A percentile compares a stretch with the other conserved stretches of the same genome.
Evolutionary conservation across 2,113 vertebrate genomes (phyloP).

Genomic region (Crocuta crocuta): DNA sequence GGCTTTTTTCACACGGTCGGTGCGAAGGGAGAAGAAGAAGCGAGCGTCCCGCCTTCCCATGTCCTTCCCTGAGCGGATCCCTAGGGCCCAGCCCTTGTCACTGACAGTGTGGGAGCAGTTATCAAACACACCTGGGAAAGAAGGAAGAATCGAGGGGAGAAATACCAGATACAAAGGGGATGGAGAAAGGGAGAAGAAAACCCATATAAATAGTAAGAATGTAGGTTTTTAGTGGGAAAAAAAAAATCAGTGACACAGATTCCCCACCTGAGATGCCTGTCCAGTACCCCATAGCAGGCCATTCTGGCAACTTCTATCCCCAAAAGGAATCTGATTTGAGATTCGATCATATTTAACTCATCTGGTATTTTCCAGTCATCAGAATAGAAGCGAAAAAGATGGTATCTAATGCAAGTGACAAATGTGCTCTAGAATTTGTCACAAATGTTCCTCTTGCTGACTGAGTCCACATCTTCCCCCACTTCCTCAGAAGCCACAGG

Average conservation of each 20-base stretch:
- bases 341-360: background rate
- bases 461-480: background rate
- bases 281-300: background rate
- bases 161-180: constrained; percentile 53
- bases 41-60: constrained; percentile 90
- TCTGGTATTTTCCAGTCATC: background rate
- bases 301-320: background rate
- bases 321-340: background rate
- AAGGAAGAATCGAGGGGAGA: constrained; percentile 40
- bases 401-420: background rate
- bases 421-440: background rate
- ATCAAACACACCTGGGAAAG: constrained; percentile 94
- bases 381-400: background rate
- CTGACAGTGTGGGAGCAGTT: constrained; percentile 94
- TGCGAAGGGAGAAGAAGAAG: constrained; percentile 96
- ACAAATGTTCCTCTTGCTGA: background rate
- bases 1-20: constrained; percentile 91
- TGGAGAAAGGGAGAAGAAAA: constrained; percentile 70
- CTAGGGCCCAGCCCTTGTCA: constrained; percentile 96
- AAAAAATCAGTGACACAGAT: background rate
- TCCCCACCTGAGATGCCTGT: background rate
- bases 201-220: constrained; percentile 39
- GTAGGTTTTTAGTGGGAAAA: background rate
- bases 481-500: background rate
- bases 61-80: constrained; percentile 90